phyloP scores from a whole-genome alignment of 2,113 vertebrate genomes.

The Chaetodon trifascialis region DNA sequence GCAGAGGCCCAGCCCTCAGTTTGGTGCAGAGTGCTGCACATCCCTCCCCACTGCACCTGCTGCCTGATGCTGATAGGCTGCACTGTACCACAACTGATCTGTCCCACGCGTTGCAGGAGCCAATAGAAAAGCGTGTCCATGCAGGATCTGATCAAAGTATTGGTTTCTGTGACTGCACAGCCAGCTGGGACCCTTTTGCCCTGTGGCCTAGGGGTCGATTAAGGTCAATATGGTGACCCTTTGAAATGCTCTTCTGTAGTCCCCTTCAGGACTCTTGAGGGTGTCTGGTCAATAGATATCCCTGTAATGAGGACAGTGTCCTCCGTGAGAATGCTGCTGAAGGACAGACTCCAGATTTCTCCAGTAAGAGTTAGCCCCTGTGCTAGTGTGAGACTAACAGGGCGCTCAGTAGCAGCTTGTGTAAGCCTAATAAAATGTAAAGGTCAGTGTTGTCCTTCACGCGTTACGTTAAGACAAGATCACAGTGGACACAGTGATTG shows the following conservation, averaged over 20 bases:
- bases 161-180: neutral
- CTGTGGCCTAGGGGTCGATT: conserved; percentile 42
- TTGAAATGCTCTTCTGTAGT: conserved; percentile 30
- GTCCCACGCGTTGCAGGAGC: conserved; percentile 30
- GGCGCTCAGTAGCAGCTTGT: conserved; percentile 36
- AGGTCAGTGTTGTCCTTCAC: conserved; percentile 70
- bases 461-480: conserved; percentile 39
- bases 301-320: conserved; percentile 36
- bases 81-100: conserved; percentile 49
- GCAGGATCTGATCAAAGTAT: neutral
- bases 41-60: conserved; percentile 75
- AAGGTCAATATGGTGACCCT: conserved; percentile 53
- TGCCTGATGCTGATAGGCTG: conserved; percentile 65
- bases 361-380: conserved; percentile 42
- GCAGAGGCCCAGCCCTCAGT: conserved; percentile 79
- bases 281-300: conserved; percentile 59
- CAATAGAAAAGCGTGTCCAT: conserved; percentile 24
- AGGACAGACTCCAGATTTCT: conserved; percentile 46
- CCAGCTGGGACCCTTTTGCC: conserved; percentile 4
- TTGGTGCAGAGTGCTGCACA: conserved; percentile 78
- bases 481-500: conserved; percentile 43
- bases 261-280: conserved; percentile 10
- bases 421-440: conserved; percentile 68
- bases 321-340: conserved; percentile 27
- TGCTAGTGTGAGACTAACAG: conserved; percentile 34